Evolutionary conservation across 2,113 vertebrate genomes (phyloP).

Genomic region (Nycticebus coucang): DNA sequence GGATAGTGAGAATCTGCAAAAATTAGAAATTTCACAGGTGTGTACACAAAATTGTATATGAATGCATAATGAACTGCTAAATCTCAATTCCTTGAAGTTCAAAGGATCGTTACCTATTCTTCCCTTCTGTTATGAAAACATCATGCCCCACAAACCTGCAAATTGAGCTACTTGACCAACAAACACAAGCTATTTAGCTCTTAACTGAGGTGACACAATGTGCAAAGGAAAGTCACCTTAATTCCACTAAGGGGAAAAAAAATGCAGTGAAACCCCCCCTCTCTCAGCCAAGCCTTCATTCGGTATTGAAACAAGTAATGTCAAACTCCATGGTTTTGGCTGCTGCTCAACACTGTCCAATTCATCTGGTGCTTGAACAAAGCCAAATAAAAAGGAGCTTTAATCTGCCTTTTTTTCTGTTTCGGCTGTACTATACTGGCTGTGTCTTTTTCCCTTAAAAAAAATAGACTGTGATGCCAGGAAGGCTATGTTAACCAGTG

Average conservation of each 20-base stretch:
- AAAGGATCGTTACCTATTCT: slow-evolving; percentile 28
- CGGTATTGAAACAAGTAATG: slow-evolving; percentile 68
- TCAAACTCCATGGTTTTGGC: slow-evolving; percentile 55
- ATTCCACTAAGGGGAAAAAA: neutral
- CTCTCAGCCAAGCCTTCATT: slow-evolving; percentile 62
- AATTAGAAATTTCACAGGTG: slow-evolving; percentile 19
- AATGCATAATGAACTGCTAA: slow-evolving; percentile 17
- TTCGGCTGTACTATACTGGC: slow-evolving; percentile 42
- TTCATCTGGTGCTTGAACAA: slow-evolving; percentile 51
- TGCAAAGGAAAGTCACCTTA: slow-evolving; percentile 59
- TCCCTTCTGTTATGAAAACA: slow-evolving; percentile 56
- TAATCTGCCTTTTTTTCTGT: slow-evolving; percentile 43
- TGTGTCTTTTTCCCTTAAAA: slow-evolving; percentile 47
- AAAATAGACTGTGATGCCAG: neutral
- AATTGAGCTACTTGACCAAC: slow-evolving; percentile 32
- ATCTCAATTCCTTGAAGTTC: slow-evolving; percentile 38
- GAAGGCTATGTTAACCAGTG: no score
- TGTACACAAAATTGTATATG: slow-evolving; percentile 15
- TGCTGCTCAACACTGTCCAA: slow-evolving; percentile 24
- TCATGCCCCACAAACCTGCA: neutral
- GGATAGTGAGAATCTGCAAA: neutral
- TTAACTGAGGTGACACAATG: slow-evolving; percentile 46
- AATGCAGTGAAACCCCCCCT: slow-evolving; percentile 23
- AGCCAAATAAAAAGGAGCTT: slow-evolving; percentile 56
- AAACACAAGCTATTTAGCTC: slow-evolving; percentile 10